Evolutionary conservation across 2,113 vertebrate species (phyloP), one percentile per base, ranked within the genome.

Genomic region (Otus sunia): DNA sequence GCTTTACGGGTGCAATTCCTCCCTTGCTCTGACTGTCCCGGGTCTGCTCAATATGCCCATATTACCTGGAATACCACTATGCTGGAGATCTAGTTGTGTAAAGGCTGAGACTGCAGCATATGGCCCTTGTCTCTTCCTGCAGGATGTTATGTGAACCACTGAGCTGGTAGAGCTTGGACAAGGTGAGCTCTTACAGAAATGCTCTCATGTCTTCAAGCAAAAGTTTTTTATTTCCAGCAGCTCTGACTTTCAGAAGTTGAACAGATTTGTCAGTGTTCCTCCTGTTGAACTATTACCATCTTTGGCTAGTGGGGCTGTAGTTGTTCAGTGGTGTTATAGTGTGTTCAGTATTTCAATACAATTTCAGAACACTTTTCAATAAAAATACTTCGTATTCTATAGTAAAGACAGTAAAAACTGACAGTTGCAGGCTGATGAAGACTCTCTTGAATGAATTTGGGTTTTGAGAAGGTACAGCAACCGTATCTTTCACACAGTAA

Each of bases 1-100:
- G 43, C 71, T 66, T 68, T 60, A 27, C n/a, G 15, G 2, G 3
- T 12, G 22, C 27, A 55, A 2, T 66, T 74, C 26, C 25, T 25
- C 36, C 71, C 14, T 20, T 64, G 76, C 36, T 79, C 23, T 47
- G 19, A 23, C 37, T 39, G 47, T 39, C 37, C 43, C 18, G 29
- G 15, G 17, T 12, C 62, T 41, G 20, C 69, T 90, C 43, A 36
- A 0, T 45, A 13, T 50, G 14, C 10, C 23, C 2, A 0, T 32
- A 12, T 29, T 19, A 10, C 47, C 36, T 63, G 58, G 9, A 58
- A 11, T 50, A 3, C 18, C 15, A 14, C 0, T 5, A 21, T 68
- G 43, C 41, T 63, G 53, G 45, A 67, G 43, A 26, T 22, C 2
- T 30, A 37, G 32, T 5, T 16, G 13, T 34, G 37, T 68, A 30